Conservation (phyloP, 2,113 vertebrate species). For the Archocentrus centrarchus region DNA sequence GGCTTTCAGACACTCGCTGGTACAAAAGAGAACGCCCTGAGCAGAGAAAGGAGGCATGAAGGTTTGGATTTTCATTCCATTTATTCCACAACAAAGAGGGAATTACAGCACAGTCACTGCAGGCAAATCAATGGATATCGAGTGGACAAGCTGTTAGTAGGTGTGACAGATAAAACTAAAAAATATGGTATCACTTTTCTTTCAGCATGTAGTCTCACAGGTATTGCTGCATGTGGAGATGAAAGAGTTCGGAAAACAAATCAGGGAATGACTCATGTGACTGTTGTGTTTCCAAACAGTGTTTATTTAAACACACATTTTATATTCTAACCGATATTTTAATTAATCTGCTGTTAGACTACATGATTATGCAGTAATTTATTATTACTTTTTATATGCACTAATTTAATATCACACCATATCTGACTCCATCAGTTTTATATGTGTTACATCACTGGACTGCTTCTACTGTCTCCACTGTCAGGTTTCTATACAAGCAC, state of each 20-base stretch:
- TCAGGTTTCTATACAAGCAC: rapidly evolving
- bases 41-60: constrained; percentile 5
- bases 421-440: neutral
- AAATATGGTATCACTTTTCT: constrained; percentile 36
- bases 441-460: neutral
- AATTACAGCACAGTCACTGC: constrained; percentile 34
- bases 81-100: constrained; percentile 30
- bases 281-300: too few species aligned
- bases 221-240: constrained; percentile 21
- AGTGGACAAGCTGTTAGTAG: constrained; percentile 47
- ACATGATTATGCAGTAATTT: neutral
- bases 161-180: constrained; percentile 41
- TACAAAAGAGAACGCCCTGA: constrained; percentile 91
- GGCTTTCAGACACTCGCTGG: constrained; percentile 83
- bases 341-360: too few species aligned
- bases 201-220: constrained; percentile 23
- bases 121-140: constrained; percentile 41
- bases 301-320: too few species aligned
- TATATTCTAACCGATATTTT: neutral
- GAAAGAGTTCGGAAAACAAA: neutral
- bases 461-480: neutral
- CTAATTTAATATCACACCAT: neutral
- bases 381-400: neutral
- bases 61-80: constrained; percentile 37
- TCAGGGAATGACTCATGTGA: neutral